A percentile compares a stretch with the other conserved stretches of the same genome.
Conservation (phyloP, 2,113 vertebrate genomes). For the Archilochus colubris region DNA sequence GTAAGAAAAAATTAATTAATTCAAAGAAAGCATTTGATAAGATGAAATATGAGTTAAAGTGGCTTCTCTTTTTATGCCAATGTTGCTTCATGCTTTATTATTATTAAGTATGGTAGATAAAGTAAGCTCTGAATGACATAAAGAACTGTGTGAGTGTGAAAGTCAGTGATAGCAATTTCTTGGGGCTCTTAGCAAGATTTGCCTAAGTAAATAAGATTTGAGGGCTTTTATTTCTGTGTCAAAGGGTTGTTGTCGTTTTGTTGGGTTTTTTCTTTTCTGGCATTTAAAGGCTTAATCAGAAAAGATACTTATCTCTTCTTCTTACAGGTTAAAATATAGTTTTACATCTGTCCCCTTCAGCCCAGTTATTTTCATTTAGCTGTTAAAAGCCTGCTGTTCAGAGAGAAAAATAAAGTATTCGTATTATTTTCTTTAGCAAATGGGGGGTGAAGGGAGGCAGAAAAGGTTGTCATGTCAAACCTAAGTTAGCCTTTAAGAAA, state of each 20-base stretch:
- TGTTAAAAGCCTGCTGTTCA: not conserved
- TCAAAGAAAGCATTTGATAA: not conserved
- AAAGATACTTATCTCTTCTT: not conserved
- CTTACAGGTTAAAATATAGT: not conserved
- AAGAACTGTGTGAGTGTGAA: not conserved
- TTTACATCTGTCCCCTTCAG: not conserved
- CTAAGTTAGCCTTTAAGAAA: not conserved
- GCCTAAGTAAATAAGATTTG: not conserved
- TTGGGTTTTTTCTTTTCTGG: not conserved
- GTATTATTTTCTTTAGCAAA: not conserved
- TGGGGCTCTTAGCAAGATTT: not conserved
- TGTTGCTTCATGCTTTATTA: not conserved
- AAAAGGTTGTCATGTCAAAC: not conserved
- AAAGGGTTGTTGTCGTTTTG: not conserved
- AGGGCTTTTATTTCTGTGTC: not conserved
- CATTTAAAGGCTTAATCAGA: not conserved
- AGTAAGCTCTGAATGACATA: not conserved
- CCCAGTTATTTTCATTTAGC: not conserved
- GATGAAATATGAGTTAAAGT: not conserved
- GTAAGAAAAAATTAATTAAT: not conserved
- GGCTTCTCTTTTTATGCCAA: not conserved
- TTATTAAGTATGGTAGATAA: not conserved
- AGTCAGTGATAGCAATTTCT: not conserved
- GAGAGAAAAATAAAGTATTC: fast-evolving
- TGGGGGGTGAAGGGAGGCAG: not conserved